Percentiles rank a stretch among this genome's conserved stretches.
phyloP scores from a whole-genome alignment of 2,888 invertebrate genomes.

The Altica lythri region DNA sequence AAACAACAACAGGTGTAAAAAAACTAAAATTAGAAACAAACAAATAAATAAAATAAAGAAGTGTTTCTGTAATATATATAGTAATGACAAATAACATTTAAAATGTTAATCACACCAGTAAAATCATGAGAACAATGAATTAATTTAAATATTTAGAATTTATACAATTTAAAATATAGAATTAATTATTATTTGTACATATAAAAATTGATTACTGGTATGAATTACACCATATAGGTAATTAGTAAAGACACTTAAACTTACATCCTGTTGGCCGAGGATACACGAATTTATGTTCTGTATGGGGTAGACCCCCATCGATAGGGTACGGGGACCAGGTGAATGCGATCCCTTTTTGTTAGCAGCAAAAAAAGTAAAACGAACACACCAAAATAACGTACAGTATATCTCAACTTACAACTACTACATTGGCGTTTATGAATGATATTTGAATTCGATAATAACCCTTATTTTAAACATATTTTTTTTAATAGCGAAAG shows the following conservation, averaged over 20 bases:
- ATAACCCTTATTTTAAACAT: too few relatives aligned
- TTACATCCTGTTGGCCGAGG: conserved; percentile 88
- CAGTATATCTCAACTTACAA: not conserved
- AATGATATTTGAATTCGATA: too few relatives aligned
- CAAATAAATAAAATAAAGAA: conserved; percentile 15
- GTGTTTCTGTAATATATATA: conserved; percentile 3
- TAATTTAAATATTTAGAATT: too few relatives aligned
- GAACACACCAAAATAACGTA: conserved; percentile 60
- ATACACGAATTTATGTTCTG: conserved; percentile 87
- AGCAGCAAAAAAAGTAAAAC: conserved; percentile 60
- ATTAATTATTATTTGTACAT: too few relatives aligned
- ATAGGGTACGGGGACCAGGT: conserved; percentile 87
- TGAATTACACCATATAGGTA: conserved; percentile 4
- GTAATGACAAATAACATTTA: conserved; percentile 1
- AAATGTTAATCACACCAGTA: conserved; percentile 3
- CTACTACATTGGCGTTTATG: too few relatives aligned
- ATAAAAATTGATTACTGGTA: conserved; percentile 3
- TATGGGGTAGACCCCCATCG: conserved; percentile 89
- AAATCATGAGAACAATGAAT: too few relatives aligned
- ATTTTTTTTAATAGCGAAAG: too few relatives aligned
- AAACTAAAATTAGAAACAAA: conserved; percentile 13
- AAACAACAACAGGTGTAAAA: conserved; percentile 25
- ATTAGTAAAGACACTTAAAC: conserved; percentile 56
- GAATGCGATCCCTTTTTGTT: conserved; percentile 81
- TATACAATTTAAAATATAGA: too few relatives aligned